These are phyloP conservation scores for Lasioglossum albipes DNA, from an alignment of 1,140 invertebrate genomes.

Conservation along the genomic window DNA sequence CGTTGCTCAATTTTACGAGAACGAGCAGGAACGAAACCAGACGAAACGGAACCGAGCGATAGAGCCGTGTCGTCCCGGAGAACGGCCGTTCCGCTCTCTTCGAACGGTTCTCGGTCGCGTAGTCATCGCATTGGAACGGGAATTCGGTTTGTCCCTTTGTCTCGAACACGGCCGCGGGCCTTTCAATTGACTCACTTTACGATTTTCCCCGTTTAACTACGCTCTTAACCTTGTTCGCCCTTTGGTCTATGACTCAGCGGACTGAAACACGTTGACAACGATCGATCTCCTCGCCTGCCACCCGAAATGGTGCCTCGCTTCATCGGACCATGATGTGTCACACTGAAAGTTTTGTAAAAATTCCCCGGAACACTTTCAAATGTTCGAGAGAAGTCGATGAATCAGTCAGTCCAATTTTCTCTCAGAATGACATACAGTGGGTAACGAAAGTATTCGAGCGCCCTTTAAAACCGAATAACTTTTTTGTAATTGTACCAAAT, in stretches of 20 bases:
- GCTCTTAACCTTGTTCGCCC: not conserved
- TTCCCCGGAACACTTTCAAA: too few relatives aligned
- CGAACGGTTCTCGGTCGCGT: not conserved
- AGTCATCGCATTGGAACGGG: constrained; percentile 15
- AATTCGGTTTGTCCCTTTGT: not conserved
- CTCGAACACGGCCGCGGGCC: not conserved
- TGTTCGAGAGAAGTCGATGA: too few relatives aligned
- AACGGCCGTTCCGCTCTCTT: not conserved
- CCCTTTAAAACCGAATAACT: too few relatives aligned
- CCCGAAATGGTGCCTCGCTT: too few relatives aligned
- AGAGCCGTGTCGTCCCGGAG: not conserved
- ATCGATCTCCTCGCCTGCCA: too few relatives aligned
- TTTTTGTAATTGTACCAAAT: too few relatives aligned
- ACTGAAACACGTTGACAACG: not conserved
- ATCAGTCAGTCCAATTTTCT: too few relatives aligned
- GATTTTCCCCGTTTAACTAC: not conserved
- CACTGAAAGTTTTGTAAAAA: too few relatives aligned
- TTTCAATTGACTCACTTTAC: not conserved
- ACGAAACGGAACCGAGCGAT: too few relatives aligned
- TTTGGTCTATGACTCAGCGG: not conserved
- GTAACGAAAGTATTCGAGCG: too few relatives aligned
- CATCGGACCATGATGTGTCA: too few relatives aligned
- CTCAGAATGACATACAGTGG: too few relatives aligned
- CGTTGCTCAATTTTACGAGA: constrained; percentile 57
- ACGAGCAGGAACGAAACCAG: not conserved